A percentile compares a stretch with the other conserved stretches of the same genome.
These are phyloP conservation scores for Muschampia plurimacula DNA, from an alignment of 2,888 invertebrate species.

Conservation along the genomic window DNA sequence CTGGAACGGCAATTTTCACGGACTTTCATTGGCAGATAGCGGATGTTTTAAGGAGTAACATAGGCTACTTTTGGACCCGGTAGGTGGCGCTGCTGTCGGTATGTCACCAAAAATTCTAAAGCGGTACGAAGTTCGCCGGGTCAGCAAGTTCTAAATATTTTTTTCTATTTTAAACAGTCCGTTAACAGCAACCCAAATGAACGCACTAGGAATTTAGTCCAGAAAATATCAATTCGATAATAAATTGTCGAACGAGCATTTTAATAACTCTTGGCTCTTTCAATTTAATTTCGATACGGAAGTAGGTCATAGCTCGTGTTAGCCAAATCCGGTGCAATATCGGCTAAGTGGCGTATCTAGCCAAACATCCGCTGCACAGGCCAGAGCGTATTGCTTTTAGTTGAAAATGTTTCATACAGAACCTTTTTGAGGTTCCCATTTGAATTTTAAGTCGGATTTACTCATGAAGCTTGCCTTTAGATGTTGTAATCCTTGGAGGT, in stretches of 20 bases:
- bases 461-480: background rate
- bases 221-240: background rate
- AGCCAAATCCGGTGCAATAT: constrained; percentile 15
- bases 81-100: no score
- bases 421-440: background rate
- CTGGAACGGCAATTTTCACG: no score
- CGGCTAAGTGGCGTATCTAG: constrained; percentile 26
- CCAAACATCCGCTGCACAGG: constrained; percentile 10
- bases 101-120: no score
- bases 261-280: constrained; percentile 11
- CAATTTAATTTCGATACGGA: constrained; percentile 24
- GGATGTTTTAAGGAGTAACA: no score
- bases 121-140: no score
- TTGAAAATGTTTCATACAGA: background rate
- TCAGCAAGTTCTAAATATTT: no score
- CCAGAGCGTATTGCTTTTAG: background rate
- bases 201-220: no score
- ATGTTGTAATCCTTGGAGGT: no score
- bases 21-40: no score
- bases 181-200: no score
- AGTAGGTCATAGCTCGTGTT: constrained; percentile 23
- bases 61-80: no score
- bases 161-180: no score
- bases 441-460: background rate
- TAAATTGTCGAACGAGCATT: constrained; percentile 1